Evolutionary conservation across 2,113 vertebrate genomes (phyloP), one percentile per base, ranked within the genome.

Genomic region (Cinclus cinclus): DNA sequence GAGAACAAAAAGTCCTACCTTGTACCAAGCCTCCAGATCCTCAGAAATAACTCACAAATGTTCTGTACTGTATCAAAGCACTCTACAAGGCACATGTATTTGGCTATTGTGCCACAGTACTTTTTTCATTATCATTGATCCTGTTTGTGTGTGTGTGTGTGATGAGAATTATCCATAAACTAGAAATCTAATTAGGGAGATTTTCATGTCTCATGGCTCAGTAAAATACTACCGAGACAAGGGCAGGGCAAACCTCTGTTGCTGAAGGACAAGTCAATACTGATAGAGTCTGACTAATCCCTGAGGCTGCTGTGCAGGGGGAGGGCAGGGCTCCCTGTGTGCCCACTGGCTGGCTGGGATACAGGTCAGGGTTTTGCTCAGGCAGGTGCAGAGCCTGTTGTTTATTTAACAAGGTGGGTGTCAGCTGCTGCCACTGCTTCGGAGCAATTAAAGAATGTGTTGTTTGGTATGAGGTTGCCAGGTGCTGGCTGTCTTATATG

Each of bases 361-460:
- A 67, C 3, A 7, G 96, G 87, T 83, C 89, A 87, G 84, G 78
- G 2, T 90, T 96, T 94, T 89, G 55, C 87, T 95, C 33, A 46
- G 92, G 96, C 98, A 98, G 96, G 97, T 98, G 97, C 93, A 95
- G 95, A 97, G 96, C 92, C 96, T 97, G 96, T 96, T 98, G 97
- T 98, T 98, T 98, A 92, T 96, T 97, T 97, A 97, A 94, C 94
- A 92, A 91, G 71, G 87, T 42, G 87, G 90, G 92, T 2, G 12
- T 83, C 95, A 89, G 97, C 95, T 87, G 97, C 91, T 82, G 85
- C 85, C 92, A 65, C 80, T 21, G 60, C 94, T 97, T 94, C 24
- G 1, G 62, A 95, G 96, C 95, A 97, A 98, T 98, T 98, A 97
- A 92, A 95, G 92, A 95, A 83, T 79, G 37, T 80, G 92, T 87